Base-by-base conservation (phyloP, 2,888 invertebrate species). In the Rotaria sp. region DNA sequence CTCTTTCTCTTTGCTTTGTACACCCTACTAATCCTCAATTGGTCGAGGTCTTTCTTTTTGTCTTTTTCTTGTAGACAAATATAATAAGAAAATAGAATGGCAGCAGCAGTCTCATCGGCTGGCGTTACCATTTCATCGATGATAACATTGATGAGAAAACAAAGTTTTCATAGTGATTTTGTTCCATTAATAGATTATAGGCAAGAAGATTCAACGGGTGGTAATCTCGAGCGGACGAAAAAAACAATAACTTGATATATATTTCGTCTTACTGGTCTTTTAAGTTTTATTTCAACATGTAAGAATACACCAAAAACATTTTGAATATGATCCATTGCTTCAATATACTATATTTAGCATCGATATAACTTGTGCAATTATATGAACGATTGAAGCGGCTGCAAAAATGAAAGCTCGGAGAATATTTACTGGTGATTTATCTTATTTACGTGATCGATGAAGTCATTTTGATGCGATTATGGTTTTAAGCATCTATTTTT, bases 381-480 rank as follows among this genome's bases (percentile, higher is more conserved):
- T 98, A 85, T 99, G 99, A 92, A 96, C 97, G 57, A 95, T 96
- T 48, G 99, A 99, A 93, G 97, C 99, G 95, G 95, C 97, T 88
- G 96, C 97, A 87, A 98, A 98, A 93, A 97, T 99, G 95, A 96
- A 96, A 90, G 96, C 96, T 88, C 93, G 96, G 89, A 98, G 96
- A 85, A 95, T 96, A 89, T 84, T 87, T 8, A 13, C 15, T 15
- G 86, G 86, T n/a, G 96, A 96, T 90, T 94, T 94, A 87, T 95
- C 97, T 84, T 99, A 99, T 91, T 92, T 99, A 88, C 95, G 95
- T 92, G 97, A 99, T 91, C 95, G 97, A 90, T 99, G 99, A 99
- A 97, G 97, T 91, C 96, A 97, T 92, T 99, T 99, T 93, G 99
- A 99, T 92, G 95, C 96, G 35, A 94, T 95, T 86, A 97, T 99